Conservation (phyloP, 2,888 invertebrate genomes). For the Nemoura dubitans region DNA sequence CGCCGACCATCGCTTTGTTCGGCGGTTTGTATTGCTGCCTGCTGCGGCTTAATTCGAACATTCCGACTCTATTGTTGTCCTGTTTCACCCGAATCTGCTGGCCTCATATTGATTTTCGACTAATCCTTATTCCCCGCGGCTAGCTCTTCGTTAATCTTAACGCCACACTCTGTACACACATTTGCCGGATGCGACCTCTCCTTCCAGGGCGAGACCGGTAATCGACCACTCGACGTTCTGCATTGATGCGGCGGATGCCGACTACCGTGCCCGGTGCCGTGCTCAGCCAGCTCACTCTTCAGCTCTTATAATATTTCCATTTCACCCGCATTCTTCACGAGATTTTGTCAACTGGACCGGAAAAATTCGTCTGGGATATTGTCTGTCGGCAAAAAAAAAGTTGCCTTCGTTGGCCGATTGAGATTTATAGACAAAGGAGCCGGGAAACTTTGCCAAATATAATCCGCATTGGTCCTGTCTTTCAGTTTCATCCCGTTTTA, state of each 20-base stretch:
- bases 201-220: background rate
- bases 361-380: constrained; percentile 24
- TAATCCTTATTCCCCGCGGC: constrained; percentile 31
- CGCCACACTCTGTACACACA: background rate
- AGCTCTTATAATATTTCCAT: background rate
- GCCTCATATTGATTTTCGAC: constrained; percentile 39
- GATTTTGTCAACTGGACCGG: constrained; percentile 30
- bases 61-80: constrained; percentile 43
- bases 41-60: constrained; percentile 40
- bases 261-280: background rate
- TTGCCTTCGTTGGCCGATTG: background rate
- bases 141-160: constrained; percentile 15
- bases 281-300: too few relatives aligned
- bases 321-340: constrained; percentile 8
- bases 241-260: background rate
- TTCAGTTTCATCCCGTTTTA: constrained; percentile 16
- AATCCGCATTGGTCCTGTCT: background rate
- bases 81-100: constrained; percentile 32
- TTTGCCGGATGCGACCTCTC: background rate
- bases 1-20: constrained; percentile 21
- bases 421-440: constrained; percentile 7
- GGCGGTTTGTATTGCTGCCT: constrained; percentile 7
- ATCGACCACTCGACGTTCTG: background rate
- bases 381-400: constrained; percentile 22
- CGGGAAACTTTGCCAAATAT: background rate